Evolutionary conservation across 2,888 invertebrate species (phyloP).

Genomic region (Ditula angustiorana): DNA sequence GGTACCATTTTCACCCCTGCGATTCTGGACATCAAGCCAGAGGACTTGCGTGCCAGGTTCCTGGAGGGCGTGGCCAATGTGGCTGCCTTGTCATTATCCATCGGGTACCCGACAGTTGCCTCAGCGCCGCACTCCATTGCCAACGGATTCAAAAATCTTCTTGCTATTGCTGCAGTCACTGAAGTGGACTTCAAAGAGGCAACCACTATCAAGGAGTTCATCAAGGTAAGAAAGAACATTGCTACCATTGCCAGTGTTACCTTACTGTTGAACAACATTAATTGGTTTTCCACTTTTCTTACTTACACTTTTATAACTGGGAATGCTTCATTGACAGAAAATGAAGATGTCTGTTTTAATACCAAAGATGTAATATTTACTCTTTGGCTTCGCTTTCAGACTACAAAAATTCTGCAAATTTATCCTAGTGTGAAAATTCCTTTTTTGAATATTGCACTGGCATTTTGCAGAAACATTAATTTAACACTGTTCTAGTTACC

Average conservation of each 20-base stretch:
- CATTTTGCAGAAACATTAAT: slow-evolving; percentile 56
- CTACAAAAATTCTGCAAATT: slow-evolving; percentile 57
- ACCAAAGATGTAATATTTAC: slow-evolving; percentile 48
- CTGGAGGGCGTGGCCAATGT: slow-evolving; percentile 97
- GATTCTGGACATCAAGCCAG: slow-evolving; percentile 99
- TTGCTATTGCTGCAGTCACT: slow-evolving; percentile 98
- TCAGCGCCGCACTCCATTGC: slow-evolving; percentile 99
- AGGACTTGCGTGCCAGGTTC: slow-evolving; percentile 96
- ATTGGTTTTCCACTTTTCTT: too few species aligned
- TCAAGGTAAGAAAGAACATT: slow-evolving; percentile 88
- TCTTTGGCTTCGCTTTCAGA: slow-evolving; percentile 61
- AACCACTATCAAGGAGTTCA: slow-evolving; percentile 95
- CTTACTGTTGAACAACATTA: too few species aligned
- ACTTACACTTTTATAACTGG: too few species aligned
- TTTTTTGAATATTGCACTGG: slow-evolving; percentile 54
- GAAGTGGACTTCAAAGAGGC: slow-evolving; percentile 98
- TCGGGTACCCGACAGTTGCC: slow-evolving; percentile 98
- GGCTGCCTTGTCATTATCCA: slow-evolving; percentile 95
- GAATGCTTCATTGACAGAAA: too few species aligned
- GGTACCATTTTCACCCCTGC: slow-evolving; percentile 99
- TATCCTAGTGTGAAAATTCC: slow-evolving; percentile 60
- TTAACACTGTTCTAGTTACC: background rate
- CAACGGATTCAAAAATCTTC: slow-evolving; percentile 98
- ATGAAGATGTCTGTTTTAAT: slow-evolving; percentile 60
- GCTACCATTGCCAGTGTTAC: too few species aligned